Percentiles rank a stretch among this genome's conserved stretches.
Conservation (phyloP, 2,888 invertebrate genomes). For the Amblyjoppa proteus region DNA sequence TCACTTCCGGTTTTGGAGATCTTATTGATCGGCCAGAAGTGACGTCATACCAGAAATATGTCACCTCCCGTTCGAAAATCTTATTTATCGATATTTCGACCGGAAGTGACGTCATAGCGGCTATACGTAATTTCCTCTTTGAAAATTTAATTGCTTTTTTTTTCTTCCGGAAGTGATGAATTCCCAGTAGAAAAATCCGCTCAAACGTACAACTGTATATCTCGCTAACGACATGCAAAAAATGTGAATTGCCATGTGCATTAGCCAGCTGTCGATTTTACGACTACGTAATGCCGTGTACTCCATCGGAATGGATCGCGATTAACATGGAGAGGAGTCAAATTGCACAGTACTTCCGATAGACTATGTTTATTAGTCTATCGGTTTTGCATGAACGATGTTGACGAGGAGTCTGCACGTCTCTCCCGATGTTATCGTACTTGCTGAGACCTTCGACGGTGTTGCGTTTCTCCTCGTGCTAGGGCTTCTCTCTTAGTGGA, state of each 20-base stretch:
- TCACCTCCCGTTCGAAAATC: too few relatives aligned
- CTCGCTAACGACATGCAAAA: constrained; percentile 20
- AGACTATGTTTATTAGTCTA: constrained; percentile 5
- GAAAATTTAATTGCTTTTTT: too few relatives aligned
- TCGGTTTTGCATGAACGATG: constrained; percentile 9
- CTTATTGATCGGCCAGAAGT: too few relatives aligned
- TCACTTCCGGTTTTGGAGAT: too few relatives aligned
- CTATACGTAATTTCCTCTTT: too few relatives aligned
- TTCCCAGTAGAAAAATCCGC: too few relatives aligned
- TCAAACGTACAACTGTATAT: too few relatives aligned
- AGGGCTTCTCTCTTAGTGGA: constrained; percentile 20
- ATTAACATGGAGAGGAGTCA: constrained; percentile 49
- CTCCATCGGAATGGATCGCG: constrained; percentile 30
- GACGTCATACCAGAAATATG: too few relatives aligned
- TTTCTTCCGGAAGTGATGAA: too few relatives aligned
- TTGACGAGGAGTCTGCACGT: constrained; percentile 13
- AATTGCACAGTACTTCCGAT: constrained; percentile 55
- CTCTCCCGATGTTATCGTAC: constrained; percentile 12
- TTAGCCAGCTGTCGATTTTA: constrained; percentile 18
- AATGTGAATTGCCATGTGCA: constrained; percentile 29
- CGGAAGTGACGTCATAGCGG: too few relatives aligned
- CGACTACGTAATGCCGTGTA: constrained; percentile 12
- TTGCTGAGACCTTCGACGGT: constrained; percentile 25
- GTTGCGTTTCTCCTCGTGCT: constrained; percentile 24
- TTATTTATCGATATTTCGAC: too few relatives aligned